Evolutionary conservation across 2,113 vertebrate genomes (phyloP).

Genomic region (Alectura lathami): DNA sequence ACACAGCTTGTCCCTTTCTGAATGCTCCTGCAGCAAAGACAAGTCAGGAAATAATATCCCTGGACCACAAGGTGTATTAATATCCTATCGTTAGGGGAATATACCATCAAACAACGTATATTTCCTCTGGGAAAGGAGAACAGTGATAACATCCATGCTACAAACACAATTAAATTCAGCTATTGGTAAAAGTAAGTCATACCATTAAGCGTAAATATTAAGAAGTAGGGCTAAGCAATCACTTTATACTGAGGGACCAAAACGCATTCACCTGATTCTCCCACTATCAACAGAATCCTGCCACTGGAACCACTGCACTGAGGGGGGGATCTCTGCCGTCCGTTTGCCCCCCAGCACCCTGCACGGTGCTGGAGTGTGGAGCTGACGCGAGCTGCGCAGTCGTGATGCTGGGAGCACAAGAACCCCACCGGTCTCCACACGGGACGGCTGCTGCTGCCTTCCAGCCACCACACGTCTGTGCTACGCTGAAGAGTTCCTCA

Average conservation of each 20-base stretch:
- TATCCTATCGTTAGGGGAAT: slow-evolving; percentile 2
- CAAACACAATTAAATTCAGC: not conserved
- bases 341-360: rapidly evolving
- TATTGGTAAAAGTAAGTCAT: not conserved
- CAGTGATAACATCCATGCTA: not conserved
- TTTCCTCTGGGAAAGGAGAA: slow-evolving; percentile 21
- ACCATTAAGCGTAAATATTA: not conserved
- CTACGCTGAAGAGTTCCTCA: slow-evolving; percentile 29
- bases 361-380: no score
- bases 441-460: not conserved
- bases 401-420: not conserved
- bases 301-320: not conserved
- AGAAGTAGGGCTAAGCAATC: slow-evolving; percentile 11
- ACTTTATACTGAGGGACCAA: not conserved
- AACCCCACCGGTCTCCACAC: slow-evolving; percentile 21
- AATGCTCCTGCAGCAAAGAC: not conserved
- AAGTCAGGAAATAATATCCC: slow-evolving; percentile 8
- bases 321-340: not conserved
- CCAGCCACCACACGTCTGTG: not conserved
- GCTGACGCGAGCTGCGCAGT: rapidly evolving
- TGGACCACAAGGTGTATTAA: slow-evolving; percentile 6
- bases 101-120: not conserved
- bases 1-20: not conserved
- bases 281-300: not conserved
- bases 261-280: slow-evolving; percentile 12